phyloP scores from a whole-genome alignment of 2,113 vertebrate genomes.

The Mesocricetus auratus region DNA sequence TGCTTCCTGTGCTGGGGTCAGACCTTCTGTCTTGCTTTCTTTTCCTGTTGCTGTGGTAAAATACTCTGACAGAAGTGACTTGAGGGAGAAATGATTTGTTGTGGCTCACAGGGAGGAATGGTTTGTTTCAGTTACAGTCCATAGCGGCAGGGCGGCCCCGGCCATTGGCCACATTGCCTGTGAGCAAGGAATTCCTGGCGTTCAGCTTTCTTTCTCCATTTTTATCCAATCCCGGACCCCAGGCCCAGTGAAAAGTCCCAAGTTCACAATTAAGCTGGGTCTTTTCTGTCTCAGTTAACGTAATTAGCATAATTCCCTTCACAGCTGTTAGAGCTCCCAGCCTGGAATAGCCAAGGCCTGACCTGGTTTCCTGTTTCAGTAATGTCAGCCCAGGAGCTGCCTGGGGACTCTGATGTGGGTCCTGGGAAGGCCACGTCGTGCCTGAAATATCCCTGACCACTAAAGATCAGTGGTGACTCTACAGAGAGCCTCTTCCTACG shows the following conservation, averaged over 20 bases:
- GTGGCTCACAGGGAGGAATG: neutral
- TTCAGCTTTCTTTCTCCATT: neutral
- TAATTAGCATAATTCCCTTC: neutral
- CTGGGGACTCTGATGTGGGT: neutral
- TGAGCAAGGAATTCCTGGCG: neutral
- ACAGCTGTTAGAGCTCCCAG: neutral
- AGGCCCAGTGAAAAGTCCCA: neutral
- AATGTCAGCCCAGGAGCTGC: neutral
- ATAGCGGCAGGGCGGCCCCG: neutral
- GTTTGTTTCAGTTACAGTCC: too few species aligned
- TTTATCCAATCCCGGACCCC: neutral
- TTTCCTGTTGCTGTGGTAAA: neutral
- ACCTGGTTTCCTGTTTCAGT: neutral
- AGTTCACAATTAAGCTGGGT: neutral
- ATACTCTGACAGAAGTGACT: neutral
- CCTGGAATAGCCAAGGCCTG: neutral
- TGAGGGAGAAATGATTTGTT: neutral
- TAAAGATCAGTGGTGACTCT: neutral
- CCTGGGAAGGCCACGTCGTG: rapidly evolving
- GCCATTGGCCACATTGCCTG: neutral
- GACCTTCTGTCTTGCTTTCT: neutral
- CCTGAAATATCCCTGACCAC: too few species aligned
- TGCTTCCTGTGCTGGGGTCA: neutral
- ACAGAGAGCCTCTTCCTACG: neutral
- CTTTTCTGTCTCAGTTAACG: neutral